Evolutionary conservation across 2,113 vertebrate species (phyloP).

Genomic region (Prochilodus magdalenae): DNA sequence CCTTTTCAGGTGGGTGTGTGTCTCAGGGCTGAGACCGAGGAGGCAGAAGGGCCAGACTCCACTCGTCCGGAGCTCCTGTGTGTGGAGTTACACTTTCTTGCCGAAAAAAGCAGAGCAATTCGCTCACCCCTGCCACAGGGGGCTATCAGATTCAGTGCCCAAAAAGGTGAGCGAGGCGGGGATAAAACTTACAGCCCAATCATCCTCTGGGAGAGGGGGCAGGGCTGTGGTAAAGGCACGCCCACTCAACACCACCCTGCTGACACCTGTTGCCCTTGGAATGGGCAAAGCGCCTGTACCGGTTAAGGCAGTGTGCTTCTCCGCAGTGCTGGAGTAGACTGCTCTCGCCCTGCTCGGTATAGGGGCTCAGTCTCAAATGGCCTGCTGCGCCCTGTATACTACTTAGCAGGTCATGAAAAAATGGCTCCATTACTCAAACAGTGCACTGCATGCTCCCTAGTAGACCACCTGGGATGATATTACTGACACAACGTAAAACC

Average conservation of each 20-base stretch:
- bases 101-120: slow-evolving; percentile 69
- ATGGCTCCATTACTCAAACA: background rate
- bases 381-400: background rate
- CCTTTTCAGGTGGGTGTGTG: slow-evolving; percentile 27
- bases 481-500: too few species aligned
- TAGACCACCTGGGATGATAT: too few species aligned
- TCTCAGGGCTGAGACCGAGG: slow-evolving; percentile 59
- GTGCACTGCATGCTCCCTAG: background rate
- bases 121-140: slow-evolving; percentile 65
- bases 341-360: background rate
- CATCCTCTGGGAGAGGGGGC: slow-evolving; percentile 25
- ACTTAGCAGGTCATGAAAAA: background rate
- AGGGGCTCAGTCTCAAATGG: background rate
- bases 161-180: slow-evolving; percentile 76
- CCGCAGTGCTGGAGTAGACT: background rate
- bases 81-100: slow-evolving; percentile 75
- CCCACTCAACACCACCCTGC: slow-evolving; percentile 56
- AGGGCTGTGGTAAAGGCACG: slow-evolving; percentile 50
- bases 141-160: slow-evolving; percentile 74
- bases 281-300: slow-evolving; percentile 25
- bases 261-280: slow-evolving; percentile 79
- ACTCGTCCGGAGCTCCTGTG: slow-evolving; percentile 75
- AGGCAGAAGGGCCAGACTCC: slow-evolving; percentile 76
- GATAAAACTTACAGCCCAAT: slow-evolving; percentile 24
- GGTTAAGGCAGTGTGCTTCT: slow-evolving; percentile 8